Evolutionary conservation across 2,888 invertebrate species (phyloP).

Genomic region (Scaptomyza parva): DNA sequence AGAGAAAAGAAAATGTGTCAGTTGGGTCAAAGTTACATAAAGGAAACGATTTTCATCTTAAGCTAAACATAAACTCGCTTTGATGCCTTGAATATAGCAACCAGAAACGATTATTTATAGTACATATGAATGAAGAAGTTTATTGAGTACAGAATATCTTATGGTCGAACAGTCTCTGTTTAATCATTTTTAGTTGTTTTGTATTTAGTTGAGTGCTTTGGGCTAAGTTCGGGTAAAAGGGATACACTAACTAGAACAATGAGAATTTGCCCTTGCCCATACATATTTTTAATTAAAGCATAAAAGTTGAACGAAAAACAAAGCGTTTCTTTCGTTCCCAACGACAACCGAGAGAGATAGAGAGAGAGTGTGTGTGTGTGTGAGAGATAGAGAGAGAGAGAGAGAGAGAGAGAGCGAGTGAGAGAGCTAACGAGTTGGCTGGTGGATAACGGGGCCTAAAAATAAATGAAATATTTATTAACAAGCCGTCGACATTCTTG

Average conservation of each 20-base stretch:
- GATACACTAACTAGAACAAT: constrained; percentile 58
- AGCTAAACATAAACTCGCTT: background rate
- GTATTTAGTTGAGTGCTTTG: constrained; percentile 75
- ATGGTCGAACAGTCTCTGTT: background rate
- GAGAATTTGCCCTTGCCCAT: constrained; percentile 51
- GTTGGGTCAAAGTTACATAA: background rate
- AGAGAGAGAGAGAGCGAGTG: too few relatives aligned
- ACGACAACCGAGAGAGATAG: constrained; percentile 10
- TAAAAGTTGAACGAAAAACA: constrained; percentile 68
- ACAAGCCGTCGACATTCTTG: constrained; percentile 70
- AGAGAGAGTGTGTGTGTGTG: background rate
- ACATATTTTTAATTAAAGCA: constrained; percentile 75
- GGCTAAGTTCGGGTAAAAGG: constrained; percentile 48
- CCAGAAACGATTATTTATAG: background rate
- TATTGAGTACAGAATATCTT: background rate
- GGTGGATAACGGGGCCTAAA: constrained; percentile 52
- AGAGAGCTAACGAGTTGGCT: constrained; percentile 12
- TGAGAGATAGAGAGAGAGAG: background rate
- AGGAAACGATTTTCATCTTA: background rate
- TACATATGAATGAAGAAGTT: background rate
- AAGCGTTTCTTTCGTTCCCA: constrained; percentile 29
- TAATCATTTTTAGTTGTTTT: constrained; percentile 36
- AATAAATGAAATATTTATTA: constrained; percentile 79
- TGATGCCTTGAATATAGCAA: background rate
- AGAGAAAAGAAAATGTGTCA: background rate